Evolutionary conservation across 2,888 invertebrate genomes (phyloP), one percentile per base, ranked within the genome.

Genomic region (Marronus borbonicus): DNA sequence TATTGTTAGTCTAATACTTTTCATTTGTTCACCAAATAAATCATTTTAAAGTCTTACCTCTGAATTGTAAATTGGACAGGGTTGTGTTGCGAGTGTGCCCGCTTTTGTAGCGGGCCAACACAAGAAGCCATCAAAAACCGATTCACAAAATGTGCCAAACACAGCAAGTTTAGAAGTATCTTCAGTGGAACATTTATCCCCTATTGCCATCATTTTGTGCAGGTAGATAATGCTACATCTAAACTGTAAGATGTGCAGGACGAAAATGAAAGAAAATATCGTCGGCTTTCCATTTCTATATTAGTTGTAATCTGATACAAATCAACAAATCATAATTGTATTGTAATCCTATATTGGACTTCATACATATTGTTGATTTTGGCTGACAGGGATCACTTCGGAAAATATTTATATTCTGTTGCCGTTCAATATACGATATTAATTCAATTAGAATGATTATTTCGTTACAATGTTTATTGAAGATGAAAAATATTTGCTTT

Each of bases 91-190:
- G 4, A 87, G 82, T n/a, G 83, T 81, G 2, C 90, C 89, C 10
- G 90, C 88, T 66, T 84, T 82, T 0, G 90, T 89, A 36, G 85
- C 85, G 0, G 89, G 88, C 92, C 92, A 92, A 82, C 92, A 92
- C 58, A 90, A 84, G 66, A 89, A 84, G 0, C 89, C 90, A 81
- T 92, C 92, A 86, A 91, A 91, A n/a, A 88, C 82, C 7, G 87
- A 83, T 1, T 88, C 86, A 82, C 91, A 91, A 77, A 79, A 79
- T 8, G 74, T 20, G 36, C 39, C 81, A 12, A 52, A 62, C 12
- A 62, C 52, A 52, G 65, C n/a, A 39, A 77, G 74, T 44, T 7
- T 39, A 10, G 76, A 64, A 62, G 20, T 50, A 74, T 79, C 77
- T 74, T 79, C 64, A 0, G 36, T 60, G 20, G 66, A 74, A 79